phyloP scores from a whole-genome alignment of 1,140 invertebrate genomes.

The Panagrolaimus sp. region DNA sequence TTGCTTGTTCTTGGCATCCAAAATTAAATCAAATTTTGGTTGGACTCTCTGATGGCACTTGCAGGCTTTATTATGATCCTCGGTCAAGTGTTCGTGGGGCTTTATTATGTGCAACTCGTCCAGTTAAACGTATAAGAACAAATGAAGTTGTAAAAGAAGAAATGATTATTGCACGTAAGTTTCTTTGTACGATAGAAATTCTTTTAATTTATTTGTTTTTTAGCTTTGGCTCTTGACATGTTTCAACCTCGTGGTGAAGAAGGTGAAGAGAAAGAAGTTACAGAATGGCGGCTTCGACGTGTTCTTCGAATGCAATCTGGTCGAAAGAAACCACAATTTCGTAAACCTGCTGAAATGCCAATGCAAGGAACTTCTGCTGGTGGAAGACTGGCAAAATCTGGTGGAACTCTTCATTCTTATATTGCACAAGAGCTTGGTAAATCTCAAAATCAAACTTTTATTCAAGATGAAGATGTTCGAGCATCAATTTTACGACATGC shows the following conservation, averaged over 20 bases:
- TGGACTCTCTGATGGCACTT: slow-evolving; percentile 80
- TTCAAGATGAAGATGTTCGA: slow-evolving; percentile 90
- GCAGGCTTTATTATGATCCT: slow-evolving; percentile 84
- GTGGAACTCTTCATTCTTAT: slow-evolving; percentile 91
- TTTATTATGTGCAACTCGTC: slow-evolving; percentile 79
- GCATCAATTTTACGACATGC: slow-evolving; percentile 93
- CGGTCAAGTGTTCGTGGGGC: slow-evolving; percentile 79
- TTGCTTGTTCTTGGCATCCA: slow-evolving; percentile 88
- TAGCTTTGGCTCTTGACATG: slow-evolving; percentile 83
- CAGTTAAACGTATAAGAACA: slow-evolving; percentile 66
- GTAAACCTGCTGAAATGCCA: slow-evolving; percentile 81
- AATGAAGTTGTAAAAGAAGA: slow-evolving; percentile 77
- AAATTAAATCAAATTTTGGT: slow-evolving; percentile 92
- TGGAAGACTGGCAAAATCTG: slow-evolving; percentile 76
- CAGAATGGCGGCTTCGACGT: slow-evolving; percentile 78
- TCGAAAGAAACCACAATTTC: slow-evolving; percentile 82
- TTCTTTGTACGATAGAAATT: neutral
- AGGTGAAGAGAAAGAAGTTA: slow-evolving; percentile 72
- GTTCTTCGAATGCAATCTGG: slow-evolving; percentile 73
- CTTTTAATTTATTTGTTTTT: slow-evolving; percentile 34
- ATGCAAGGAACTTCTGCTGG: slow-evolving; percentile 69
- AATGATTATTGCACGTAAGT: slow-evolving; percentile 64
- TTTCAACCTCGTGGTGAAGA: slow-evolving; percentile 68
- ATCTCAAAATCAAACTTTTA: slow-evolving; percentile 74
- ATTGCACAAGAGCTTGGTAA: slow-evolving; percentile 89